Evolutionary conservation across 2,888 invertebrate genomes (phyloP).

Genomic region (Dichetophora obliterata): DNA sequence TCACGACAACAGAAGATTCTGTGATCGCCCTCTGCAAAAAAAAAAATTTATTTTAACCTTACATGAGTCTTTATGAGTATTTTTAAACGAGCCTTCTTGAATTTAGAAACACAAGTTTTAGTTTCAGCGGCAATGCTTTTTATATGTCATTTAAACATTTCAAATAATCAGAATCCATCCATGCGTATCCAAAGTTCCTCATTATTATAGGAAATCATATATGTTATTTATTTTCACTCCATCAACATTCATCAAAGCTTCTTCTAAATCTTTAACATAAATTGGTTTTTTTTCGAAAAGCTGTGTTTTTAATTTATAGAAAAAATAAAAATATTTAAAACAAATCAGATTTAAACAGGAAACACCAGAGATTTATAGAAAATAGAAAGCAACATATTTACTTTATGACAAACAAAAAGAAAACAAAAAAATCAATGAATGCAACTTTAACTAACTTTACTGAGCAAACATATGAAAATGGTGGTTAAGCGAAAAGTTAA

Average conservation of each 20-base stretch:
- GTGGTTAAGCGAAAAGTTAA: neutral
- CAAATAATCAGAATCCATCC: neutral
- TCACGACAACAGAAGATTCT: too few species aligned
- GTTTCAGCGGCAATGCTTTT: too few species aligned
- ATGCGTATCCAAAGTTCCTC: neutral
- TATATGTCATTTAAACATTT: neutral
- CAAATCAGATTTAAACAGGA: neutral
- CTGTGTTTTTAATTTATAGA: neutral
- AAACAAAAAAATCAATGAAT: neutral
- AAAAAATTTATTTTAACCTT: too few species aligned
- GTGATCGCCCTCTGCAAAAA: too few species aligned
- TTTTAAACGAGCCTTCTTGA: too few species aligned
- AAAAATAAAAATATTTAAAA: neutral
- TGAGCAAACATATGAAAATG: too few species aligned
- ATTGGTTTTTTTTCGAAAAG: neutral
- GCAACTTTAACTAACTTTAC: too few species aligned
- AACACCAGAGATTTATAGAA: constrained; percentile 21
- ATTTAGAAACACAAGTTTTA: too few species aligned
- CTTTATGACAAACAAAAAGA: neutral
- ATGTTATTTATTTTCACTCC: neutral
- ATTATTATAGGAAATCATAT: neutral
- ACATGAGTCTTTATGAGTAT: too few species aligned
- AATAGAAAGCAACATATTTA: constrained; percentile 5
- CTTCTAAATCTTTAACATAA: neutral
- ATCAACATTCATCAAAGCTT: neutral